Percentiles rank a stretch among this genome's conserved stretches.
These are phyloP conservation scores for Philonicus albiceps DNA, from an alignment of 2,888 invertebrate species.

Conservation along the genomic window DNA sequence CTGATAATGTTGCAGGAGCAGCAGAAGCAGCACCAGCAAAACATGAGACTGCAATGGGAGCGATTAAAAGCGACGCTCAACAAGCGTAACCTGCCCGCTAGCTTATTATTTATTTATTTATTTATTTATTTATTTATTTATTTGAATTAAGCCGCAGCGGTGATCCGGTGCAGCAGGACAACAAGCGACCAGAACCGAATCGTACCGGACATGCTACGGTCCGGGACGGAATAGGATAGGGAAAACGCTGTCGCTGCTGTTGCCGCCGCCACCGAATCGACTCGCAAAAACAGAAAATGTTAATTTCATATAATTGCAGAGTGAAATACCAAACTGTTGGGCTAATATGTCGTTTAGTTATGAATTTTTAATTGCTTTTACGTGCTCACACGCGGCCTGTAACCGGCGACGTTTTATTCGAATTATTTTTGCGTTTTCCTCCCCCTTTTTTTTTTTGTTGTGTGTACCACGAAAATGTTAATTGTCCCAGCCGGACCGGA, in stretches of 20 bases:
- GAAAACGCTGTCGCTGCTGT: no score
- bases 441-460: no score
- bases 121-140: slow-evolving; percentile 3
- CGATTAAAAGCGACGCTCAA: slow-evolving; percentile 41
- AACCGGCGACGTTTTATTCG: slow-evolving; percentile 8
- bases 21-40: slow-evolving; percentile 8
- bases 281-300: slow-evolving; percentile 8
- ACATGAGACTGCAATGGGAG: slow-evolving; percentile 14
- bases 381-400: slow-evolving; percentile 18
- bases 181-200: background rate
- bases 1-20: slow-evolving; percentile 1
- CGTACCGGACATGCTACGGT: background rate
- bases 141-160: slow-evolving; percentile 17
- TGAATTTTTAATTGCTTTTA: slow-evolving; percentile 41
- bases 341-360: slow-evolving; percentile 42
- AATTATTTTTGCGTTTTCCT: slow-evolving; percentile 13
- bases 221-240: background rate
- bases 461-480: background rate
- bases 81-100: slow-evolving; percentile 37
- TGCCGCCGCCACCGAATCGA: background rate
- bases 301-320: slow-evolving; percentile 30
- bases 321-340: slow-evolving; percentile 39
- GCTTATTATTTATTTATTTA: slow-evolving; percentile 4
- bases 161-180: background rate
- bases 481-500: background rate